Base-by-base conservation (phyloP, 1,140 invertebrate species). In the Scaptomyza graminum region DNA sequence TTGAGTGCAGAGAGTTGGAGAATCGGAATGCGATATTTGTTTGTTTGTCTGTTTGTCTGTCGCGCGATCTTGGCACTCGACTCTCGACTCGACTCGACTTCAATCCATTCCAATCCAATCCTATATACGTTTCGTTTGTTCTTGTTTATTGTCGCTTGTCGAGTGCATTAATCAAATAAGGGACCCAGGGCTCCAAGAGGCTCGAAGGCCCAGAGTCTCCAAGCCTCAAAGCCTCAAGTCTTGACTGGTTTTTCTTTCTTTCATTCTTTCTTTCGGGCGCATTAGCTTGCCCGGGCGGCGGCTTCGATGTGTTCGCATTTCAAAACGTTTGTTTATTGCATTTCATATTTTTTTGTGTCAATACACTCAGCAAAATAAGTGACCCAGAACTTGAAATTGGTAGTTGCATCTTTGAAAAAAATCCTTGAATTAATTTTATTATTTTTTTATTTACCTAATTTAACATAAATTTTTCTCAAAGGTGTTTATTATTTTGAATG, bases 121-220 rank as follows among this genome's bases (percentile, higher is more conserved):
- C 55, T 34, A 50, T 50, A 37, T 50, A 5, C 39, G 55, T 34
- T 34, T 34, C 47, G 57, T 70, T 72, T 68, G 43, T 41, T 74
- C 81, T 69, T 87, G 82, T 88, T 87, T 87, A 87, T 87, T 87
- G 82, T 87, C 82, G 82, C 82, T 76, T 87, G 37, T 87, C 55
- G 82, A 87, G 82, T 87, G 82, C 82, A 88, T 87, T 87, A 88
- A 87, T 87, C 82, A 87, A 88, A 88, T 74, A 68, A 55, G 68
- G 61, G 11, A 7, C 18, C 18, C 11, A 31, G 44, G 12, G 25
- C 25, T 28, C n/a, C n/a, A 18, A 28, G 15, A 18, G 13, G 28
- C 28, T 34, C 4, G 11, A 31, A 7, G 15, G 28, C 28, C 7
- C 7, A 25, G 25, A 25, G 25, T 25, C 47, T 12, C 12, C 1